phyloP scores from a whole-genome alignment of 2,797 vertebrate genomes.

The Silurus aristotelis region DNA sequence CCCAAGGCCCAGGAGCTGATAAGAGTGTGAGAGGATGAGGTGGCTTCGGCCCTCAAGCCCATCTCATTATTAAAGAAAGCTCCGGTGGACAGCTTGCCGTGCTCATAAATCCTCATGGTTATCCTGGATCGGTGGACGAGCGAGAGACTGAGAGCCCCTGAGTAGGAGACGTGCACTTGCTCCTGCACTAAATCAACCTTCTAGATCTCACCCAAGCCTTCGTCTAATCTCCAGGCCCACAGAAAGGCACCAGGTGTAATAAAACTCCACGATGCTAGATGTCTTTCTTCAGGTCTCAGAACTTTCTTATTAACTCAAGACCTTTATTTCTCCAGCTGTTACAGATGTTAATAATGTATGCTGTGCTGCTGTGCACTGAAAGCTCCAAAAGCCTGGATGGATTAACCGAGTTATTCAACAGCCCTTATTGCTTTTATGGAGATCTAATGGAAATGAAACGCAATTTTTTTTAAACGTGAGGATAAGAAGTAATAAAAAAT shows the following conservation, averaged over 20 bases:
- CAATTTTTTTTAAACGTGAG: neutral
- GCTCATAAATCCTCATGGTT: constrained; percentile 60
- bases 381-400: neutral
- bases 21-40: constrained; percentile 28
- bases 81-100: constrained; percentile 46
- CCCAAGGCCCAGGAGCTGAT: constrained; percentile 28
- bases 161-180: constrained; percentile 43
- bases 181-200: constrained; percentile 51
- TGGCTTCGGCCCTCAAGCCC: constrained; percentile 48
- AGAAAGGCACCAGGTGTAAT: constrained; percentile 42
- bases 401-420: neutral
- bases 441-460: neutral
- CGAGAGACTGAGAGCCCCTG: constrained; percentile 47
- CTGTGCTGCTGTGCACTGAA: constrained; percentile 5
- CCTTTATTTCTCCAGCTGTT: constrained; percentile 37
- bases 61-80: constrained; percentile 57
- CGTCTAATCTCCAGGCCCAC: constrained; percentile 43
- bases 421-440: neutral
- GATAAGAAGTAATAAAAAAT: neutral
- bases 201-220: constrained; percentile 36
- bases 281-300: constrained; percentile 39
- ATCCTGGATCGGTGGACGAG: constrained; percentile 50
- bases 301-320: constrained; percentile 39
- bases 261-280: constrained; percentile 35
- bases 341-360: constrained; percentile 31